phyloP scores from a whole-genome alignment of 2,797 vertebrate genomes.

The Megalops cyprinoides region DNA sequence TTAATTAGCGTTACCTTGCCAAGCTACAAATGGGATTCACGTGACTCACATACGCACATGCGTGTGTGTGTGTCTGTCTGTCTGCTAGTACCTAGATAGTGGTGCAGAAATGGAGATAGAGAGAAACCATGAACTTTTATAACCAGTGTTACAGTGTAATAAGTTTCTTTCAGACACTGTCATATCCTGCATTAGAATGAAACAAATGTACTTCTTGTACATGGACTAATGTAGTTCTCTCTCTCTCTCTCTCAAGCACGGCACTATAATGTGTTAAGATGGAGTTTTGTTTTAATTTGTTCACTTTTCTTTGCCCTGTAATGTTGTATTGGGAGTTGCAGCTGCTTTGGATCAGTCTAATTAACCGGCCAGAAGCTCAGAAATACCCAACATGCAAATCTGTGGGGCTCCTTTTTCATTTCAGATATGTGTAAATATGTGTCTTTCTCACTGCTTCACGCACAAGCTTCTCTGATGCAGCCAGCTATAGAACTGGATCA shows the following conservation, averaged over 20 bases:
- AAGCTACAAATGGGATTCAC: background rate
- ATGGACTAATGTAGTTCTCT: background rate
- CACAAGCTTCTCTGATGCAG: constrained; percentile 9
- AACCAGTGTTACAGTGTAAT: background rate
- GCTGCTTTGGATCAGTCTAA: background rate
- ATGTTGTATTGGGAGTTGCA: background rate
- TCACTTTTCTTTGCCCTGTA: background rate
- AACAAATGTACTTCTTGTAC: too few species aligned
- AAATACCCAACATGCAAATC: background rate
- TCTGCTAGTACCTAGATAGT: background rate
- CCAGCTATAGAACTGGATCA: constrained; percentile 21
- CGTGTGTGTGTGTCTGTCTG: background rate
- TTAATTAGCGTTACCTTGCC: constrained; percentile 76
- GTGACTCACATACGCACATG: background rate
- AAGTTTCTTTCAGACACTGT: background rate
- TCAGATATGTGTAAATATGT: constrained; percentile 19
- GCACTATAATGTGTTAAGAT: background rate
- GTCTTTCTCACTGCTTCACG: constrained; percentile 18
- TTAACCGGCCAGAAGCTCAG: background rate
- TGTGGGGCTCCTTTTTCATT: background rate
- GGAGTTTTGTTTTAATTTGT: background rate
- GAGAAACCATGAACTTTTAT: background rate
- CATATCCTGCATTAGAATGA: background rate
- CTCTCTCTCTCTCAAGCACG: background rate
- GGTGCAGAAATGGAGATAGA: background rate